phyloP scores from a whole-genome alignment of 1,140 invertebrate genomes.

The Tetragonula clypearis region DNA sequence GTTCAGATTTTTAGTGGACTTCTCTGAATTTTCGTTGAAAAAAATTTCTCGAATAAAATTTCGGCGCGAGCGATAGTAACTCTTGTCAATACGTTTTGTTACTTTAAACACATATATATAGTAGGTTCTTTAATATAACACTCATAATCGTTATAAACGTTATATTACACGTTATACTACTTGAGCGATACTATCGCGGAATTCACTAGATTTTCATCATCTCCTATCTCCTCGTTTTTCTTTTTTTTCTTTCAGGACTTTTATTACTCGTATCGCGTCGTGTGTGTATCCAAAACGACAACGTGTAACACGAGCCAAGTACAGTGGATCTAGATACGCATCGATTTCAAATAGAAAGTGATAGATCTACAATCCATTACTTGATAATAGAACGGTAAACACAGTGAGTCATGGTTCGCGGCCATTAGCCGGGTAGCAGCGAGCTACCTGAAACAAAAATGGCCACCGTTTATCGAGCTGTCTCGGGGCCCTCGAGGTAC shows the following conservation, averaged over 20 bases:
- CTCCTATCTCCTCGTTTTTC: background rate
- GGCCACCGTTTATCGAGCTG: slow-evolving; percentile 28
- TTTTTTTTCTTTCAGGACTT: too few species aligned
- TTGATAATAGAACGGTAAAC: slow-evolving; percentile 57
- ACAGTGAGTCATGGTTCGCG: slow-evolving; percentile 59
- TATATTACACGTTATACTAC: background rate
- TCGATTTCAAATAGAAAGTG: slow-evolving; percentile 47
- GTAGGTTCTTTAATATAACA: background rate
- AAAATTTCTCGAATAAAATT: too few species aligned
- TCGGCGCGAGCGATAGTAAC: too few species aligned
- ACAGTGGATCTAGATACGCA: slow-evolving; percentile 29
- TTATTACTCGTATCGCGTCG: background rate
- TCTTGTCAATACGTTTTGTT: too few species aligned
- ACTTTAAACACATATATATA: too few species aligned
- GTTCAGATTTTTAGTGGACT: background rate
- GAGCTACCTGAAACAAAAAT: slow-evolving; percentile 36
- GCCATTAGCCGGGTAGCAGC: slow-evolving; percentile 41
- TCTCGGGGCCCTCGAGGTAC: slow-evolving; percentile 21
- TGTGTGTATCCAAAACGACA: slow-evolving; percentile 12
- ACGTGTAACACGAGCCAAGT: slow-evolving; percentile 8
- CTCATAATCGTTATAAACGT: background rate
- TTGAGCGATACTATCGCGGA: background rate
- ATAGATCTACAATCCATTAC: slow-evolving; percentile 60
- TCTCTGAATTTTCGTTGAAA: background rate
- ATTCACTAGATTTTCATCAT: background rate